Base-by-base conservation (phyloP, 2,113 vertebrate species). In the Ictalurus punctatus region DNA sequence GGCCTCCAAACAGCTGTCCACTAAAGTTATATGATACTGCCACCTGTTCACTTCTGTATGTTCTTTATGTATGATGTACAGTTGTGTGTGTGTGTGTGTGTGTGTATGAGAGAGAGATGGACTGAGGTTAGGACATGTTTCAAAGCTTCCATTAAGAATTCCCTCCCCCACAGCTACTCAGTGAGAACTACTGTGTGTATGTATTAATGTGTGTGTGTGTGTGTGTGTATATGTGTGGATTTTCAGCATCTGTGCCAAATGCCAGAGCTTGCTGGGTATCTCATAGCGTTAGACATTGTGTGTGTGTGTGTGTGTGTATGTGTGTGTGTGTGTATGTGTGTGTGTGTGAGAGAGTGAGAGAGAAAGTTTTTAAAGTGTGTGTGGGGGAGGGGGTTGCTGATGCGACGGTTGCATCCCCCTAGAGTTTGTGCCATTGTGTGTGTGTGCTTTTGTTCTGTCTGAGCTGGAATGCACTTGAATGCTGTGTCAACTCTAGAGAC, bases 211-310 rank as follows among this genome's bases (percentile, higher is more conserved):
- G 30, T 83, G 54, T 73, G 52, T 44, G 23, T 86, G 19, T 30
- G 58, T 63, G 34, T 90, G 86, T 88, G 79, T 71, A n/a, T 69
- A n/a, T 54, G 61, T n/a, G 85, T 78, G 91, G 84, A 91, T 94
- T 94, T 90, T 94, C 92, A 93, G 90, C 90, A 92, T 94, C 94
- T 91, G 69, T 93, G 94, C 94, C 93, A 95, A 95, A 95, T 95
- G 94, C 94, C 94, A 94, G 90, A 89, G 91, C 93, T 92, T 87
- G 90, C 89, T 87, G 87, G 83, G 54, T 86, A 87, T 90, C 90
- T 86, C 88, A 82, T 83, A 90, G 67, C 61, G 16, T 61, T 80
- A 81, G 48, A 48, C 82, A 58, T 52, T 54, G 67, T 89, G 56
- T 54, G 67, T 90, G 81, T 92, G 86, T 90, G 87, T 89, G 48